Base-by-base conservation (phyloP, 1,140 invertebrate species). In the Arion vulgaris region DNA sequence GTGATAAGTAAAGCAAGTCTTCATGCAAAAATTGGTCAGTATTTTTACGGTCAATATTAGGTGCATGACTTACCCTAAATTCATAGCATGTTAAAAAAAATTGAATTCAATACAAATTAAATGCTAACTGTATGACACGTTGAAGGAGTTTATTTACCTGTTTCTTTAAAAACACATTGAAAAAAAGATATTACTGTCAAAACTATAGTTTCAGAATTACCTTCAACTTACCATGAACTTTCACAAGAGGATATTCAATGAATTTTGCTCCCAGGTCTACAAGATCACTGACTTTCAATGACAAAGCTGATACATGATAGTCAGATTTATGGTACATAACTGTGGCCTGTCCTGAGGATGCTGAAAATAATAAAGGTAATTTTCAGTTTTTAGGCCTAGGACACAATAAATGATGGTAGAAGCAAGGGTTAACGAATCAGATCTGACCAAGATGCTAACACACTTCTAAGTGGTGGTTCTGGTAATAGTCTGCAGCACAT, bases 191-290 rank as follows among this genome's bases (percentile, higher is more conserved):
- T 4, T 28, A 17, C 1, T 28, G n/a, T 66, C 28, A 7, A 28
- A 66, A 32, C 62, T 7, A 34, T n/a, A 32, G 5, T 34, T 66
- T 11, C 28, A 19, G 4, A 11, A 4, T 11, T 26, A 28, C n/a
- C n/a, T 41, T 13, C 39, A n/a, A 23, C 71, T 72, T 32, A 75
- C 73, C 73, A 53, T 75, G 73, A 53, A 45, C 49, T 75, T 75
- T 75, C 51, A 75, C 41, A 39, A 75, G 32, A 11, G 73, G 41
- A 75, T 51, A 45, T 1, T 34, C 73, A 34, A 2, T 17, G 1
- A n/a, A 2, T 19, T 7, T 13, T 32, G 39, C 4, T 19, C 73
- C 73, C 39, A 75, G 28, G 45, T 75, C 73, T 28, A 75, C 45
- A 26, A n/a, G 13, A 13, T 39, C 38, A 49, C 36, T 34, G 34